Conservation (phyloP, 2,888 invertebrate genomes). For the Apamea epomidion region DNA sequence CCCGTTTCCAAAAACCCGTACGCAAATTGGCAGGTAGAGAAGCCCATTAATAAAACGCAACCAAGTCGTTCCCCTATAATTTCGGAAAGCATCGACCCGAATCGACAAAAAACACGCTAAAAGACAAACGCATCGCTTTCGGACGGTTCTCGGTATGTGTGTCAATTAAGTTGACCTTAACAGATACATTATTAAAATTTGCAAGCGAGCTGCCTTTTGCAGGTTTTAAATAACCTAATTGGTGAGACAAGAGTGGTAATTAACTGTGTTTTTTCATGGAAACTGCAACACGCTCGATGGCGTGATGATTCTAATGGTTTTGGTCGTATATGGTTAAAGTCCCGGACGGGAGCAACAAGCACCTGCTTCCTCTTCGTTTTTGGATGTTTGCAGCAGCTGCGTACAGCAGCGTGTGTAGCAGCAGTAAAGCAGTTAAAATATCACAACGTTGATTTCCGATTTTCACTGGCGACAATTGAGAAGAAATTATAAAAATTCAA, state of each 20-base stretch:
- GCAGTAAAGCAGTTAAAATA: not conserved
- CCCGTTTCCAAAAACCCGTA: conserved; percentile 47
- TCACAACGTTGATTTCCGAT: not conserved
- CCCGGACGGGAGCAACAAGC: conserved; percentile 1
- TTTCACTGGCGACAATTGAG: not conserved
- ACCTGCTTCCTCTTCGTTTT: conserved; percentile 1
- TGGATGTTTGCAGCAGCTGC: not conserved
- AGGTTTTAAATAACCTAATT: conserved; percentile 71
- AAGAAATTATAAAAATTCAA: not conserved
- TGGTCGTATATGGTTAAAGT: not conserved
- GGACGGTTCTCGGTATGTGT: conserved; percentile 68
- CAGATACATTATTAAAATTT: conserved; percentile 66
- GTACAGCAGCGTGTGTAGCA: not conserved
- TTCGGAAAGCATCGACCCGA: conserved; percentile 59
- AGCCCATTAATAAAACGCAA: conserved; percentile 65
- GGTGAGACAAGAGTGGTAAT: conserved; percentile 67
- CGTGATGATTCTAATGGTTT: conserved; percentile 56
- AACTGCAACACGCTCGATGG: conserved; percentile 40
- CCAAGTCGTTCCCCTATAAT: conserved; percentile 59
- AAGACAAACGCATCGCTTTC: conserved; percentile 64
- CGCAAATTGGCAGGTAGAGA: conserved; percentile 58
- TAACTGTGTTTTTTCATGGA: conserved; percentile 59
- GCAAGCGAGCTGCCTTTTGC: conserved; percentile 66
- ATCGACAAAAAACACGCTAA: conserved; percentile 56
- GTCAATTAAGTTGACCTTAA: conserved; percentile 76